Conservation (phyloP, 2,797 vertebrate genomes). For the Coregonus suidteri region DNA sequence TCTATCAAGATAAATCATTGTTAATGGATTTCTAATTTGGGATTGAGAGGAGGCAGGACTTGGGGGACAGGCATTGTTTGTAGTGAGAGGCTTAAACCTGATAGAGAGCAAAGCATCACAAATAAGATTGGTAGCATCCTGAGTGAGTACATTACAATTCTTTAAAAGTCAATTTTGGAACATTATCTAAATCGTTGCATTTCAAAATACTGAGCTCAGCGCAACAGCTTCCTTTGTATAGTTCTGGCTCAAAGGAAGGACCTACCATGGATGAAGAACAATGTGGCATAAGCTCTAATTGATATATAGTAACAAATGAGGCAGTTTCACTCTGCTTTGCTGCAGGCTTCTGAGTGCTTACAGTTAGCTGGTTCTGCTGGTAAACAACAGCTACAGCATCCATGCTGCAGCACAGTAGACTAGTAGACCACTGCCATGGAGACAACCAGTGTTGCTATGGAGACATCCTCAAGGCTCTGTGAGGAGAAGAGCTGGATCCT, state of each 20-base stretch:
- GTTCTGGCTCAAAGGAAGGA: not conserved
- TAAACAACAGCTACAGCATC: conserved; percentile 57
- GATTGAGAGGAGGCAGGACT: conserved; percentile 38
- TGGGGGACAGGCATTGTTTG: conserved; percentile 35
- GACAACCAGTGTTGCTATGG: conserved; percentile 76
- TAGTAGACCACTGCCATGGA: conserved; percentile 61
- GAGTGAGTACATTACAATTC: not conserved
- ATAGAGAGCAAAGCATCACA: not conserved
- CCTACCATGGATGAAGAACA: not conserved
- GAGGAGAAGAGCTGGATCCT: conserved; percentile 13
- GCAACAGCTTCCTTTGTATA: not conserved
- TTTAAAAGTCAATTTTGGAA: not conserved
- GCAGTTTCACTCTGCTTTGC: not conserved
- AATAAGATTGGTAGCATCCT: not conserved
- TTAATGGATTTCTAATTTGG: conserved; percentile 46
- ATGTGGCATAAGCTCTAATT: not conserved
- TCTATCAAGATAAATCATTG: conserved; percentile 32
- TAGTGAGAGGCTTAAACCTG: conserved; percentile 7
- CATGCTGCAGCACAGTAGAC: conserved; percentile 55
- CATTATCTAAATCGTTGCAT: not conserved
- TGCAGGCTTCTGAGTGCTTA: not conserved
- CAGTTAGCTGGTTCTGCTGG: conserved; percentile 7
- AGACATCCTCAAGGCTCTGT: conserved; percentile 46
- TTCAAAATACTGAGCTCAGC: not conserved
- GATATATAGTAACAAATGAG: not conserved